These are phyloP conservation scores for Cephus rjabovi DNA, from an alignment of 2,888 invertebrate species.

Conservation along the genomic window DNA sequence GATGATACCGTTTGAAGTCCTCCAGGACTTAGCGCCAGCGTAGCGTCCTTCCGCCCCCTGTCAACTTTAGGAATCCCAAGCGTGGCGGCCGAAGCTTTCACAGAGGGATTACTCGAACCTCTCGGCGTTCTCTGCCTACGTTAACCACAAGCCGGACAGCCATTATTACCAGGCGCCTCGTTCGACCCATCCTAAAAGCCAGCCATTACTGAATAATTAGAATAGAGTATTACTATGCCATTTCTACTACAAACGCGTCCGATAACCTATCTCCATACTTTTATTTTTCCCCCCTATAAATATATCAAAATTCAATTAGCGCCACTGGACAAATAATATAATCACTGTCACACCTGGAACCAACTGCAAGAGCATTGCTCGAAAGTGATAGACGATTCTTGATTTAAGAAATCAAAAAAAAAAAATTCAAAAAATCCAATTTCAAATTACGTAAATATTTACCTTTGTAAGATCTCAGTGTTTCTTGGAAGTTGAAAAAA, in stretches of 20 bases:
- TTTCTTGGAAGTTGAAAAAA: not conserved
- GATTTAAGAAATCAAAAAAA: not conserved
- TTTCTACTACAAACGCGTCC: not conserved
- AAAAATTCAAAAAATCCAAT: not conserved
- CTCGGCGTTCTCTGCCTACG: constrained; percentile 48
- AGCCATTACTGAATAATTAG: constrained; percentile 51
- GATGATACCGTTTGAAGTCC: constrained; percentile 63
- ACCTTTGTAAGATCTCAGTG: not conserved
- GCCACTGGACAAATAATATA: not conserved
- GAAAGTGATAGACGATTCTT: not conserved
- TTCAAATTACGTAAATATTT: not conserved
- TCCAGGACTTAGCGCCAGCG: constrained; percentile 24
- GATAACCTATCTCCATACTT: not conserved
- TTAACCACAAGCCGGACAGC: constrained; percentile 61
- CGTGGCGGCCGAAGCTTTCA: constrained; percentile 51
- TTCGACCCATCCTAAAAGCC: constrained; percentile 24
- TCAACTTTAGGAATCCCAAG: not conserved
- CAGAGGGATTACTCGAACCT: constrained; percentile 60
- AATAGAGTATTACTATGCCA: constrained; percentile 28
- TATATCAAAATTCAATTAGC: not conserved
- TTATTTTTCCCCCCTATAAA: not conserved
- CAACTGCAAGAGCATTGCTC: not conserved
- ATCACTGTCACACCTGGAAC: not conserved
- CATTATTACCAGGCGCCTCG: constrained; percentile 58
- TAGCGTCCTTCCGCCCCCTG: constrained; percentile 50